Evolutionary conservation across 2,888 invertebrate species (phyloP).

Genomic region (Ecliptopera silaceata): DNA sequence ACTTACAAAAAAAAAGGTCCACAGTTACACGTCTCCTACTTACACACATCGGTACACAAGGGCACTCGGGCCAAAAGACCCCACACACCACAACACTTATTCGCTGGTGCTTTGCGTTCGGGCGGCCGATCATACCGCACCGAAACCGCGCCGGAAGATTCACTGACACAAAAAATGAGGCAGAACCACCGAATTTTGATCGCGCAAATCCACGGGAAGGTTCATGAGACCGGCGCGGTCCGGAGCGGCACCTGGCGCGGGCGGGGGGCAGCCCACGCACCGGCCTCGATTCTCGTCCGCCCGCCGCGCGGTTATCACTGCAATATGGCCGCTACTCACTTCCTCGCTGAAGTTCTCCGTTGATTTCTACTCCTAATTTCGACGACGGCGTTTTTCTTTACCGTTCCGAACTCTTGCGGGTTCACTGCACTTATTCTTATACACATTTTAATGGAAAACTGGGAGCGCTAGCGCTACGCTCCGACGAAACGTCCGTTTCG

Average conservation of each 20-base stretch:
- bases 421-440: slow-evolving; percentile 84
- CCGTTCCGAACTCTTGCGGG: slow-evolving; percentile 83
- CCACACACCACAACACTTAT: slow-evolving; percentile 76
- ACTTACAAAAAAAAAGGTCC: slow-evolving; percentile 78
- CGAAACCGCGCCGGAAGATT: slow-evolving; percentile 73
- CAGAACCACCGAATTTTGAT: slow-evolving; percentile 78
- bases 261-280: slow-evolving; percentile 83
- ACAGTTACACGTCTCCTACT: slow-evolving; percentile 74
- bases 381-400: slow-evolving; percentile 80
- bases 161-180: slow-evolving; percentile 76
- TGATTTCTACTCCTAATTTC: slow-evolving; percentile 83
- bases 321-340: slow-evolving; percentile 84
- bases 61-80: slow-evolving; percentile 74
- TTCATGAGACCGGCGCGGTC: slow-evolving; percentile 84
- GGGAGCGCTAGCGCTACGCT: slow-evolving; percentile 83
- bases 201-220: slow-evolving; percentile 83
- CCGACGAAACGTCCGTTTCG: slow-evolving; percentile 84
- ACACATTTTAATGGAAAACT: slow-evolving; percentile 84
- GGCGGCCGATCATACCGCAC: slow-evolving; percentile 63
- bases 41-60: slow-evolving; percentile 74
- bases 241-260: slow-evolving; percentile 83
- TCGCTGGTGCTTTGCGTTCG: slow-evolving; percentile 42
- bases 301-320: slow-evolving; percentile 84
- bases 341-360: slow-evolving; percentile 83
- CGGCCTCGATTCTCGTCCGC: slow-evolving; percentile 84